Conservation (phyloP, 2,113 vertebrate genomes). For the Paedocypris sp. region DNA sequence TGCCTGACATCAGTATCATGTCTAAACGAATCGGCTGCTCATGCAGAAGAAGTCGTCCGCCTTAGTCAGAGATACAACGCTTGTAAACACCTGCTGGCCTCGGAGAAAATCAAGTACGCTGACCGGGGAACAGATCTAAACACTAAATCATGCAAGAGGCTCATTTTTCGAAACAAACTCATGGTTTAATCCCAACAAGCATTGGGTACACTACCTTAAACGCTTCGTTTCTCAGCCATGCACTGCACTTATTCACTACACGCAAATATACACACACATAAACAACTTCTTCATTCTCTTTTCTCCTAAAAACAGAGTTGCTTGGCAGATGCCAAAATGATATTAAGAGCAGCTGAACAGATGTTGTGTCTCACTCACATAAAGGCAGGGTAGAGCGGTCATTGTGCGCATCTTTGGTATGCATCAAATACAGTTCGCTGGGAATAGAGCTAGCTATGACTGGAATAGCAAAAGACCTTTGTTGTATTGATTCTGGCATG, state of each 20-base stretch:
- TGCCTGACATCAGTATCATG: constrained; percentile 36
- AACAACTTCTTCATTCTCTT: constrained; percentile 32
- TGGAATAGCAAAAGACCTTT: constrained; percentile 56
- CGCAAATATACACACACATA: constrained; percentile 26
- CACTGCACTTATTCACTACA: neutral
- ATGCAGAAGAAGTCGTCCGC: constrained; percentile 19
- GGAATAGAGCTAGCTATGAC: constrained; percentile 41
- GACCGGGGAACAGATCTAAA: neutral
- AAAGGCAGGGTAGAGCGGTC: constrained; percentile 22
- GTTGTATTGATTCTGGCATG: constrained; percentile 54
- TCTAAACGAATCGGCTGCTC: constrained; percentile 41
- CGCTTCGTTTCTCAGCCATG: too few relatives aligned
- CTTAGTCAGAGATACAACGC: constrained; percentile 40
- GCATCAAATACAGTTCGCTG: constrained; percentile 37
- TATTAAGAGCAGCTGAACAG: constrained; percentile 33
- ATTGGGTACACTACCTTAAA: too few relatives aligned
- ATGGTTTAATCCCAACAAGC: too few relatives aligned
- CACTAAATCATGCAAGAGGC: too few relatives aligned
- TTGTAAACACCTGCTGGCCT: constrained; percentile 28
- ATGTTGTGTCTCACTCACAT: constrained; percentile 10
- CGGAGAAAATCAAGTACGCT: neutral
- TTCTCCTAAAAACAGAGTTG: constrained; percentile 32
- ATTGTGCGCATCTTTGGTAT: constrained; percentile 29
- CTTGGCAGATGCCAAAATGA: constrained; percentile 30
- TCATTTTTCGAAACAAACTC: too few relatives aligned